Percentiles rank a stretch among this genome's conserved stretches.
phyloP scores from a whole-genome alignment of 2,113 vertebrate genomes.

The Thymallus thymallus region DNA sequence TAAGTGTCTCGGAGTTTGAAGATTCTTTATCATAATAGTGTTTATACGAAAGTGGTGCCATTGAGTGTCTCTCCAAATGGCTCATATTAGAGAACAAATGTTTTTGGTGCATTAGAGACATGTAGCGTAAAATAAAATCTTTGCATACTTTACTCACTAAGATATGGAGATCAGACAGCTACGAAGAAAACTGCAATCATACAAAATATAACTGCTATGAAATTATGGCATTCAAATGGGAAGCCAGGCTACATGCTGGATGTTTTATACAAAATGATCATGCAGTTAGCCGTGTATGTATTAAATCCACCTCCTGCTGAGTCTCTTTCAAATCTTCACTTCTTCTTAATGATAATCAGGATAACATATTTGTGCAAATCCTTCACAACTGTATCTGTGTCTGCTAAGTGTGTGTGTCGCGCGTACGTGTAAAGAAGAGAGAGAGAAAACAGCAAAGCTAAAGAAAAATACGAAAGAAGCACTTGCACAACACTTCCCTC shows the following conservation, averaged over 20 bases:
- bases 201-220: too few relatives aligned
- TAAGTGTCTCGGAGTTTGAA: too few relatives aligned
- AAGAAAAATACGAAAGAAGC: background rate
- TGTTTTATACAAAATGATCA: background rate
- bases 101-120: too few relatives aligned
- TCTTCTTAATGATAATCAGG: background rate
- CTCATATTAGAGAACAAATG: too few relatives aligned
- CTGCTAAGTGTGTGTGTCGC: too few relatives aligned
- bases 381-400: background rate
- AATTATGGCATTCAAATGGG: too few relatives aligned
- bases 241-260: background rate
- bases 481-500: background rate
- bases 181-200: background rate
- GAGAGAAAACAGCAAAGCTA: constrained; percentile 4
- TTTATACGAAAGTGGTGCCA: too few relatives aligned
- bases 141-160: background rate
- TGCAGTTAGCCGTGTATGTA: background rate
- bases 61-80: too few relatives aligned
- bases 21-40: too few relatives aligned
- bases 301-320: background rate
- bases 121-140: background rate
- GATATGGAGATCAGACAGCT: background rate
- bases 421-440: background rate
- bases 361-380: background rate
- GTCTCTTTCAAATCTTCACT: too few relatives aligned